Evolutionary conservation across 2,888 invertebrate genomes (phyloP), one percentile per base, ranked within the genome.

Genomic region (Acrocyrtus sp.): DNA sequence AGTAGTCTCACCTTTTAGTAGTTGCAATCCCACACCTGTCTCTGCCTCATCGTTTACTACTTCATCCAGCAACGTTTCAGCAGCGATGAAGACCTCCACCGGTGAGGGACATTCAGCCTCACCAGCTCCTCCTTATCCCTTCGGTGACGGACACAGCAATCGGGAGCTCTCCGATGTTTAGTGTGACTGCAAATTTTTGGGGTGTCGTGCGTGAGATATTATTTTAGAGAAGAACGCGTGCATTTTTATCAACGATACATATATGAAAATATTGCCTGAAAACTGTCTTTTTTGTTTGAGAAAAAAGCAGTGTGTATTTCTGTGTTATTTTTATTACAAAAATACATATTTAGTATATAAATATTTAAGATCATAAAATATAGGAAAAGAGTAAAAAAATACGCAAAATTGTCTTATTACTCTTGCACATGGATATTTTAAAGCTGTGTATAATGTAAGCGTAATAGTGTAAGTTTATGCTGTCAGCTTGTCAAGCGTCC

Each of bases 1-100:
- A 10, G 45, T 56, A 50, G n/a, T 57, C 66, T 66, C 66, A 66
- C 4, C 51, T 15, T 63, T 45, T 26, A 67, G 50, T 51, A 47
- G n/a, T n/a, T n/a, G n/a, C n/a, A n/a, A 58, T 29, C 68, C 58
- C 19, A 34, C 60, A n/a, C 68, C 68, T n/a, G 68, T 68, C 53
- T 68, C 68, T 47, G 68, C 67, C 27, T 68, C 67, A 19, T 68
- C 67, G 1, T 68, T 29, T 43, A 60, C 41, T 19, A 29, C 4
- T n/a, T 10, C 57, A 57, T 15, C 3, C 61, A n/a, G 34, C 34
- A 22, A 50, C 24, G 22, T 15, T 2, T 24, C 41, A 26, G 34
- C 39, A 51, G 6, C 51, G 4, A 51, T n/a, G 3, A 48, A 10
- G 21, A 17, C 48, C 21, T 6, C 48, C 26, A 51, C 27, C 5